Conservation (phyloP, 2,888 invertebrate species). For the Adelphocoris suturalis region DNA sequence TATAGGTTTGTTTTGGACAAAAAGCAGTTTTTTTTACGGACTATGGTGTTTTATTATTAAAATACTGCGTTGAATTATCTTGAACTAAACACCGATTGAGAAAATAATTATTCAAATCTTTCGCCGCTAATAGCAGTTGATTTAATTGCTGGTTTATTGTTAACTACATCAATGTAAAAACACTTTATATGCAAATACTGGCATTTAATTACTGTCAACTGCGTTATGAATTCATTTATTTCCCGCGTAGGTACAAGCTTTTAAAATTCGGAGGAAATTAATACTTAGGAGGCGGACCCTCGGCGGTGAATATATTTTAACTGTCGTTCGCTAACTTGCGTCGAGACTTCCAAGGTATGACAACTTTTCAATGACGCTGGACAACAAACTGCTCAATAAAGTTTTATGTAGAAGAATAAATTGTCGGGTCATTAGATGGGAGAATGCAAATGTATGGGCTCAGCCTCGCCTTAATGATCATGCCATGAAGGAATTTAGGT, state of each 20-base stretch:
- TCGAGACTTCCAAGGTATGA: neutral
- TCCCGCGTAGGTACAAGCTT: neutral
- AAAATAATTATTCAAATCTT: constrained; percentile 35
- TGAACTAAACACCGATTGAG: neutral
- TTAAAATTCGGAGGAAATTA: neutral
- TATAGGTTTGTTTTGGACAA: too few relatives aligned
- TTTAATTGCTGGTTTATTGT: constrained; percentile 43
- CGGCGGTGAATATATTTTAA: neutral
- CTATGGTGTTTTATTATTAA: neutral
- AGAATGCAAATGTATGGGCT: too few relatives aligned
- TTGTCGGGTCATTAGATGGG: neutral
- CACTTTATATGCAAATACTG: constrained; percentile 35
- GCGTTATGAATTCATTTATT: constrained; percentile 41
- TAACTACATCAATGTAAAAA: constrained; percentile 13
- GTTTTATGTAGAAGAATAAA: neutral
- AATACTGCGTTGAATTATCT: neutral
- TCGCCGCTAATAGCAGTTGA: neutral
- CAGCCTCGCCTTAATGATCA: too few relatives aligned
- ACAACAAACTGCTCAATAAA: neutral
- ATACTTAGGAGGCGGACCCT: neutral
- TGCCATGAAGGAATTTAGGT: too few relatives aligned
- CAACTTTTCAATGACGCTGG: neutral
- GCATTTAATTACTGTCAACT: constrained; percentile 42
- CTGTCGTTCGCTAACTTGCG: neutral
- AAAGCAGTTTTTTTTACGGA: too few relatives aligned